Conservation (phyloP, 2,113 vertebrate species). For the Nestor notabilis region DNA sequence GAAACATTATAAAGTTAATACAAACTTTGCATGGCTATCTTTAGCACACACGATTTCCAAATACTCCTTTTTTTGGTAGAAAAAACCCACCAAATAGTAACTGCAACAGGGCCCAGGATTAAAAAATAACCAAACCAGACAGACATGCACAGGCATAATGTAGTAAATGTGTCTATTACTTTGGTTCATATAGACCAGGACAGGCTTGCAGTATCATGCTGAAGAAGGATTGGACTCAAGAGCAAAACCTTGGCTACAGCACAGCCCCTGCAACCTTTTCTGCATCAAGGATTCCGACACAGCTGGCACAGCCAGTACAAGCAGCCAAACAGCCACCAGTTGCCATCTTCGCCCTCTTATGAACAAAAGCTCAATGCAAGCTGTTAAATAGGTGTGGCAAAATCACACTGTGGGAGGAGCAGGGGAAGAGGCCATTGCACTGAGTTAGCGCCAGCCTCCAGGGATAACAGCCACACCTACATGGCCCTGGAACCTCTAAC, state of each 20-base stretch:
- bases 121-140: neutral
- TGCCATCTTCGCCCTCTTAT: neutral
- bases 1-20: neutral
- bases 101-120: neutral
- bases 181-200: neutral
- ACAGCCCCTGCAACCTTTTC: neutral
- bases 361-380: neutral
- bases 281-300: fast-evolving
- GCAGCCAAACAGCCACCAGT: neutral
- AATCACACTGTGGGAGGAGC: neutral
- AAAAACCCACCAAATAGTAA: neutral
- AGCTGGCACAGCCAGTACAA: neutral
- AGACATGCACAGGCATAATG: neutral
- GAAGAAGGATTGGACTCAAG: neutral
- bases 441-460: neutral
- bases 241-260: neutral
- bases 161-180: neutral
- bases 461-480: neutral
- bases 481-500: neutral
- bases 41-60: neutral
- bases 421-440: neutral
- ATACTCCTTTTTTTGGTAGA: neutral
- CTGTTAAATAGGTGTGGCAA: no score
- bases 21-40: neutral
- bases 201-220: neutral